These are phyloP conservation scores for Masnerella sp. DNA, from an alignment of 2,888 invertebrate species.

Conservation along the genomic window DNA sequence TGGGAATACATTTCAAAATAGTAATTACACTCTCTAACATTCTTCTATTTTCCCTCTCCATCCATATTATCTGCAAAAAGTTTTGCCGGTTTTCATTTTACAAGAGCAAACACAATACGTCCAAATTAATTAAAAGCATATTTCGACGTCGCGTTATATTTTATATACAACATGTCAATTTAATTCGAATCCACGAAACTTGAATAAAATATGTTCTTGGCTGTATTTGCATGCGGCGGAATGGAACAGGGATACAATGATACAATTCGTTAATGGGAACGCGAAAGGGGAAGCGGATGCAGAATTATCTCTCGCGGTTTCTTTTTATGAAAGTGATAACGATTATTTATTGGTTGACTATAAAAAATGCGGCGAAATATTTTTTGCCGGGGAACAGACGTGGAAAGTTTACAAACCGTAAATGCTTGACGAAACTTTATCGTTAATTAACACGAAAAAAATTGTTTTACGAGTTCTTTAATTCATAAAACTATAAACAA, in stretches of 20 bases:
- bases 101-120: too few species aligned
- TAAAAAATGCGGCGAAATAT: constrained; percentile 17
- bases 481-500: background rate
- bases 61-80: too few species aligned
- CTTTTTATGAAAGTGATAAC: constrained; percentile 42
- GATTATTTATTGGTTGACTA: constrained; percentile 40
- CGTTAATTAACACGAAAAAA: background rate
- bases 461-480: background rate
- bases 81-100: too few species aligned
- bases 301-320: constrained; percentile 39
- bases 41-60: too few species aligned
- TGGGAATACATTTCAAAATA: too few species aligned
- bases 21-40: too few species aligned
- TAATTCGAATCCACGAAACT: constrained; percentile 37
- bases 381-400: background rate
- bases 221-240: constrained; percentile 26
- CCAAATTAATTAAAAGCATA: too few species aligned
- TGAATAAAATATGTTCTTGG: constrained; percentile 37
- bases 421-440: background rate
- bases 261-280: constrained; percentile 49
- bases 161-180: too few species aligned
- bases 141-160: too few species aligned
- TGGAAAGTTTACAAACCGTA: background rate
- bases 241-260: constrained; percentile 27
- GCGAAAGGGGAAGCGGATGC: constrained; percentile 22